Evolutionary conservation across 2,113 vertebrate genomes (phyloP), one percentile per base, ranked within the genome.

Genomic region (Misgurnus anguillicaudatus): DNA sequence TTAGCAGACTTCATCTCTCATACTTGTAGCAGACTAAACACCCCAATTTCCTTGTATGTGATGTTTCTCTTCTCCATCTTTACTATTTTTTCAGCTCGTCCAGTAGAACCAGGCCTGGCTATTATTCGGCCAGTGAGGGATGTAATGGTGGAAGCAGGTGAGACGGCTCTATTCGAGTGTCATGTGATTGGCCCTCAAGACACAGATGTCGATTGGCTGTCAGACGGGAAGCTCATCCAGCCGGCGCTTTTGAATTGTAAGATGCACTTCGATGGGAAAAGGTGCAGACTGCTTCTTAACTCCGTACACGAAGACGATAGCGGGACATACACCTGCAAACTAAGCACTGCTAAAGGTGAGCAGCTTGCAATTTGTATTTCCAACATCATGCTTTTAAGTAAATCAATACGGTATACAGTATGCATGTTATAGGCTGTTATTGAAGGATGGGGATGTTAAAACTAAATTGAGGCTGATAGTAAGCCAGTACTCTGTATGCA

Each of bases 231-330:
- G 85, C 94, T 99, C 86, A 94, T 99, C 88, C 98, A 99, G 89
- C 98, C 98, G 0, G 97, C 98, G 0, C 87, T 99, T 86, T 95
- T 99, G 83, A 96, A 97, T 93, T 99, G 98, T 87, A 98, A 99
- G 93, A 99, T 99, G 98, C 96, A 98, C 90, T 99, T 98, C 82
- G 95, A 99, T 4, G 98, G 98, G 58, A 94, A 91, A 75, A 95
- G 95, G 74, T 98, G 96, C 86, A 94, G 95, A 57, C 93, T 99
- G 83, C 91, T 98, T 84, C 96, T 99, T 68, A 96, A 97, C 86
- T 99, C 97, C 0, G 98, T 99, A 45, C 98, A 99, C 0, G 98
- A 99, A 88, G 96, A 99, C 0, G 98, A 99, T 89, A 97, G 94
- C 0, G 98, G 97, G 0, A 88, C 94, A 57, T 99, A 99, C 87